These are phyloP conservation scores for Muntiacus reevesi DNA, from an alignment of 2,113 vertebrate genomes.

Conservation along the genomic window DNA sequence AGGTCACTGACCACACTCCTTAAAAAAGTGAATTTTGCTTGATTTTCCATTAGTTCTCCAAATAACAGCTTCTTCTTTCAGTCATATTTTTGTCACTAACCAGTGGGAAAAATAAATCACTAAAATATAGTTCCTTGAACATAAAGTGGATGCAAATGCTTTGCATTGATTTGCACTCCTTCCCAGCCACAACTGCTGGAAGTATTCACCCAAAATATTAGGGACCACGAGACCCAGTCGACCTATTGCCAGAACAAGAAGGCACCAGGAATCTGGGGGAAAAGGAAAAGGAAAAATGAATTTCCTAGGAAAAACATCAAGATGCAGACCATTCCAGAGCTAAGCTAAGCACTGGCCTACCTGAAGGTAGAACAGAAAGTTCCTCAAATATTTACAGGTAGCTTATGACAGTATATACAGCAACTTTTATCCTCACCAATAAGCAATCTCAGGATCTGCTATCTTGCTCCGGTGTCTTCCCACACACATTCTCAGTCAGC, in stretches of 20 bases:
- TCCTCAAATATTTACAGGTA: not conserved
- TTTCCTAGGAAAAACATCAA: slow-evolving; percentile 27
- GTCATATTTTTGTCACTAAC: not conserved
- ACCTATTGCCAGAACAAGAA: slow-evolving; percentile 47
- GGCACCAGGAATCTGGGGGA: not conserved
- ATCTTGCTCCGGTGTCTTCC: not conserved
- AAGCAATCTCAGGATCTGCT: not conserved
- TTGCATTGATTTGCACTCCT: slow-evolving; percentile 37
- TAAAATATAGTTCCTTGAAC: not conserved
- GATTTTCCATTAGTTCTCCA: not conserved
- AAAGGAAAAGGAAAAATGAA: not conserved
- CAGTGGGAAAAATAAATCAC: not conserved
- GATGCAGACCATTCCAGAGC: not conserved
- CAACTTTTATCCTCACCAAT: not conserved
- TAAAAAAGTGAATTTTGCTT: not conserved
- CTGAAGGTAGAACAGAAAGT: not conserved
- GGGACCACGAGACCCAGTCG: slow-evolving; percentile 30
- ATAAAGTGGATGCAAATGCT: not conserved
- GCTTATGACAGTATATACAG: not conserved
- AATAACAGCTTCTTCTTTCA: not conserved
- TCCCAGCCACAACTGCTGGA: slow-evolving; percentile 44
- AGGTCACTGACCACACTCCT: not conserved
- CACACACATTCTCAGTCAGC: not conserved
- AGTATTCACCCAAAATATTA: slow-evolving; percentile 53
- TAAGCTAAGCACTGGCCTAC: not conserved